These are phyloP conservation scores for Typhlichthys eigenmanni DNA, from an alignment of 2,797 vertebrate genomes.

Conservation along the genomic window DNA sequence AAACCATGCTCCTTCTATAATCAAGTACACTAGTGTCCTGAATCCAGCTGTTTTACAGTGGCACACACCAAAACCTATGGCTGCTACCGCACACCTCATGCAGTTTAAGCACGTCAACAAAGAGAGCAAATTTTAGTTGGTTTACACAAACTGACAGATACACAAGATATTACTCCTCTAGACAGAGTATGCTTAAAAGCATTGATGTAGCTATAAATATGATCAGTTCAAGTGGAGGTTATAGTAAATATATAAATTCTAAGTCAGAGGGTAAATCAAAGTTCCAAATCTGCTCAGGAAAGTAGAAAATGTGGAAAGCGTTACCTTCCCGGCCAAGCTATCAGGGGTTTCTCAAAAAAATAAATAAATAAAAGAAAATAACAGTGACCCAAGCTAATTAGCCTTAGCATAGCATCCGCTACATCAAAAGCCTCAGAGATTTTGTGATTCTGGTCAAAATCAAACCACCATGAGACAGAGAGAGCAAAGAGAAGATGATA, in stretches of 20 bases:
- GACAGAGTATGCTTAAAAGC: too few relatives aligned
- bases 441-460: slow-evolving; percentile 50
- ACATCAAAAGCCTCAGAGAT: slow-evolving; percentile 65
- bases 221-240: slow-evolving; percentile 4
- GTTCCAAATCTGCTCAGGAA: slow-evolving; percentile 31
- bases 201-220: neutral
- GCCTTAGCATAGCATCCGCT: slow-evolving; percentile 66
- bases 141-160: neutral
- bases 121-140: neutral
- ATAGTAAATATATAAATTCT: neutral
- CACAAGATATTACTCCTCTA: neutral
- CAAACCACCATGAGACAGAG: slow-evolving; percentile 30
- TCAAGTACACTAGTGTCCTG: slow-evolving; percentile 34
- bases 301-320: slow-evolving; percentile 19
- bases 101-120: slow-evolving; percentile 6
- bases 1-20: slow-evolving; percentile 53
- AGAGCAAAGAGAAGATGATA: slow-evolving; percentile 22
- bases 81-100: slow-evolving; percentile 21
- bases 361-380: slow-evolving; percentile 19
- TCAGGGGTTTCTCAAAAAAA: slow-evolving; percentile 38
- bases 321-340: slow-evolving; percentile 31
- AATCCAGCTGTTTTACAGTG: slow-evolving; percentile 67
- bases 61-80: slow-evolving; percentile 38
- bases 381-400: slow-evolving; percentile 60
- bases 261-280: neutral